Evolutionary conservation across 1,140 invertebrate genomes (phyloP).

Genomic region (Megalopta genalis): DNA sequence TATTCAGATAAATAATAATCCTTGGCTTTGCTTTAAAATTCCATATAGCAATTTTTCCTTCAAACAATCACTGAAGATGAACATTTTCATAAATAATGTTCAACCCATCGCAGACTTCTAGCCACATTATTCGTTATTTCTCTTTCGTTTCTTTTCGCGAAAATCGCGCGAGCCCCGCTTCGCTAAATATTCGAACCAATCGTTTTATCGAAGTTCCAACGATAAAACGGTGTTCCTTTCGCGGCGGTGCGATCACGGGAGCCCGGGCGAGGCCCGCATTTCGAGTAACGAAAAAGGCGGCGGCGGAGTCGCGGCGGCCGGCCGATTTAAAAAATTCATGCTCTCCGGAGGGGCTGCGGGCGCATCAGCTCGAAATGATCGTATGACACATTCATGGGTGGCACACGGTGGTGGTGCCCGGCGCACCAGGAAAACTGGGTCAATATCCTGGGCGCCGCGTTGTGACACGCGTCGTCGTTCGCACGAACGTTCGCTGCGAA

Average conservation of each 20-base stretch:
- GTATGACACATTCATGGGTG: constrained; percentile 49
- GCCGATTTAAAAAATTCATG: constrained; percentile 30
- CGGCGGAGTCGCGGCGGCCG: background rate
- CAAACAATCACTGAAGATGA: too few relatives aligned
- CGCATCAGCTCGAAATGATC: constrained; percentile 46
- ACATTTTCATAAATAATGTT: too few relatives aligned
- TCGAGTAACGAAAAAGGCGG: background rate
- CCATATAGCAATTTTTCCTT: too few relatives aligned
- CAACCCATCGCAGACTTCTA: too few relatives aligned
- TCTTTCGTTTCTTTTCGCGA: too few relatives aligned
- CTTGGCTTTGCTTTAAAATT: too few relatives aligned
- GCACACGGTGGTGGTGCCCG: background rate
- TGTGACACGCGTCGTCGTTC: constrained; percentile 34
- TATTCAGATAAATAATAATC: too few relatives aligned
- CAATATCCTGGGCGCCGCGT: constrained; percentile 55
- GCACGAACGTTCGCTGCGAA: background rate
- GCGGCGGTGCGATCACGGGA: too few relatives aligned
- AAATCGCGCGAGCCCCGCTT: too few relatives aligned
- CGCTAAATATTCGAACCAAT: too few relatives aligned
- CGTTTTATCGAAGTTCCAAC: background rate
- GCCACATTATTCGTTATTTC: too few relatives aligned
- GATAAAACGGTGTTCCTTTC: background rate
- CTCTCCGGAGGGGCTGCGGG: background rate
- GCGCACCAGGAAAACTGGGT: constrained; percentile 53
- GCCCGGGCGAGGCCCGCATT: background rate